Base-by-base conservation (phyloP, 2,888 invertebrate genomes). In the Baccha elongata region DNA sequence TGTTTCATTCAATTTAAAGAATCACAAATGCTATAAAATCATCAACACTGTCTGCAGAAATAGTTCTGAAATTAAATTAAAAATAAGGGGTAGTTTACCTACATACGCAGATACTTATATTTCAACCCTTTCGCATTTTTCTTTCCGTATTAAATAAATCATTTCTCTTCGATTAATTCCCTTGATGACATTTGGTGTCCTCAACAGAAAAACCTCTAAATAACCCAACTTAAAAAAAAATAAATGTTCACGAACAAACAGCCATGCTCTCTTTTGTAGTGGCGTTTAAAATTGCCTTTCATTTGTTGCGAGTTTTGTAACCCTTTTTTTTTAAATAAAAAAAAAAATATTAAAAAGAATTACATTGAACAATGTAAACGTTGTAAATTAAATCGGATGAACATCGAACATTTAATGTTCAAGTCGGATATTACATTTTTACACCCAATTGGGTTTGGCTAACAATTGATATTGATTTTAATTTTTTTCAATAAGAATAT, bases 161-260 rank as follows among this genome's bases (percentile, higher is more conserved):
- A 90, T 90, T 90, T 90, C 90, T 90, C 89, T 90, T 88, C 90
- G 90, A 90, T 90, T 90, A 90, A 90, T 90, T 90, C 89, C 87
- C 89, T 90, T 90, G 89, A 89, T 89, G 90, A 90, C 90, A 87
- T 88, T 90, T 90, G 90, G 62, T 83, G 84, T 74, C 78, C 84
- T 58, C 40, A 23, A 40, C 84, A 42, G 48, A 46, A 72, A 85
- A 78, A 78, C 83, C 78, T 73, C 83, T 84, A 78, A 84, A 78
- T 84, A 84, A 78, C 78, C 68, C 55, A 78, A 73, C 60, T 78
- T 72, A 40, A 55, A 58, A 80, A 53, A 52, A 44, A 15, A 7
- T 17, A 53, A 2, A 4, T 10, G 3, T 5, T 7, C n/a, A 19
- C 11, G 37, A 40, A 62, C 67, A 60, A 48, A 60, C 53, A 76